phyloP scores from a whole-genome alignment of 2,888 invertebrate genomes.

The Drosophila monieri region DNA sequence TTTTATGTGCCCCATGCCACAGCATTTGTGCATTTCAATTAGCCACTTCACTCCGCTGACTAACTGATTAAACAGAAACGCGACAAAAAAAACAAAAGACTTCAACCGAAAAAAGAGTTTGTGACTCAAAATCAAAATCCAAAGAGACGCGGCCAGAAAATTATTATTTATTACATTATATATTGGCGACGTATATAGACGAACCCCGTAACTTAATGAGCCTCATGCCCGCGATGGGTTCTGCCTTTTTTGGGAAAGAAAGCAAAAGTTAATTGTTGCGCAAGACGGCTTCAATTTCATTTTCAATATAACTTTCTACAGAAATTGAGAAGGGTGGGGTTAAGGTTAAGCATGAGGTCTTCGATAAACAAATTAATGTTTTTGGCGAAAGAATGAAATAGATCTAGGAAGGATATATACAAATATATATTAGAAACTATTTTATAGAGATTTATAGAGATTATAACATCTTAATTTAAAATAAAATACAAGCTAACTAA shows the following conservation, averaged over 20 bases:
- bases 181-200: slow-evolving; percentile 5
- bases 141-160: neutral
- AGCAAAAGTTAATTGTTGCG: slow-evolving; percentile 38
- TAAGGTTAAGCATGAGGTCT: neutral
- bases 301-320: slow-evolving; percentile 33
- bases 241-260: slow-evolving; percentile 33
- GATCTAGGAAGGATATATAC: too few species aligned
- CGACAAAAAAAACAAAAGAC: slow-evolving; percentile 10
- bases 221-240: slow-evolving; percentile 28
- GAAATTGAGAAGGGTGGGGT: neutral
- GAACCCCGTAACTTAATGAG: slow-evolving; percentile 10
- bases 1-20: slow-evolving; percentile 37
- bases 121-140: slow-evolving; percentile 23
- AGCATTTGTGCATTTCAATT: slow-evolving; percentile 42
- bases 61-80: slow-evolving; percentile 16
- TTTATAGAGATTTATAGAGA: too few species aligned
- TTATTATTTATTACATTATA: neutral
- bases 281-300: slow-evolving; percentile 28
- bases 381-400: too few species aligned
- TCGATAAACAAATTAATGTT: too few species aligned
- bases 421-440: too few species aligned
- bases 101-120: neutral
- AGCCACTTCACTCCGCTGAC: slow-evolving; percentile 17
- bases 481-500: too few species aligned
- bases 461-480: too few species aligned